Evolutionary conservation across 1,140 invertebrate species (phyloP), one percentile per base, ranked within the genome.

Genomic region (Pseudoatta argentina): DNA sequence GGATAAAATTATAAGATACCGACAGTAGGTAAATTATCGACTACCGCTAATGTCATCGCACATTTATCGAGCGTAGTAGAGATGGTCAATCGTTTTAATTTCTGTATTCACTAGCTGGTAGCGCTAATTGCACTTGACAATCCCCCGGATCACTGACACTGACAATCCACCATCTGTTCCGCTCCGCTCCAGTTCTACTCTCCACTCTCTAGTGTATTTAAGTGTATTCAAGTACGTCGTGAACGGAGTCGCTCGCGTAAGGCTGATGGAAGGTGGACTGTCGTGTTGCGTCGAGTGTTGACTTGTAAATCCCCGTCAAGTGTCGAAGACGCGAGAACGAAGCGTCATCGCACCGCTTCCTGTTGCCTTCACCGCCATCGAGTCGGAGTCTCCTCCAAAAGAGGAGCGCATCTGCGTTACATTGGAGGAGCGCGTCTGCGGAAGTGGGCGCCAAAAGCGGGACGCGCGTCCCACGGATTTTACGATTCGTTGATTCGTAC

Each of bases 391-490:
- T n/a, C 12, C 27, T 16, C 63, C 18, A 18, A 14, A 7, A 34
- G 51, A 53, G 27, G n/a, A 57, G 27, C 51, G n/a, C 72, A 39
- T 61, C 73, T 18, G n/a, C 73, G 30, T 21, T 57, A n/a, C 24
- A n/a, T 51, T 18, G 48, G 24, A 55, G 48, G 24, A 55, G 48
- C 51, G 51, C 51, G 21, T 57, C 72, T 57, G 16, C 55, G 53
- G 8, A n/a, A 34, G 30, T 18, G 30, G 16, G 63, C 16, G 3
- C 18, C 51, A n/a, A 30, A 59, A 8, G n/a, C 7, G 55, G 21
- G 16, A 39, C 34, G 73, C 73, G 55, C 72, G 10, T 77, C 57
- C 55, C 18, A 59, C 39, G 39, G 39, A 44, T 44, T 10, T 44
- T 10, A 44, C 34, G 34, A 39, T 39, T 34, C 6, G 34, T 34